A percentile compares a stretch with the other conserved stretches of the same genome.
These are phyloP conservation scores for Pteronotus mesoamericanus DNA, from an alignment of 2,797 vertebrate genomes.

Conservation along the genomic window DNA sequence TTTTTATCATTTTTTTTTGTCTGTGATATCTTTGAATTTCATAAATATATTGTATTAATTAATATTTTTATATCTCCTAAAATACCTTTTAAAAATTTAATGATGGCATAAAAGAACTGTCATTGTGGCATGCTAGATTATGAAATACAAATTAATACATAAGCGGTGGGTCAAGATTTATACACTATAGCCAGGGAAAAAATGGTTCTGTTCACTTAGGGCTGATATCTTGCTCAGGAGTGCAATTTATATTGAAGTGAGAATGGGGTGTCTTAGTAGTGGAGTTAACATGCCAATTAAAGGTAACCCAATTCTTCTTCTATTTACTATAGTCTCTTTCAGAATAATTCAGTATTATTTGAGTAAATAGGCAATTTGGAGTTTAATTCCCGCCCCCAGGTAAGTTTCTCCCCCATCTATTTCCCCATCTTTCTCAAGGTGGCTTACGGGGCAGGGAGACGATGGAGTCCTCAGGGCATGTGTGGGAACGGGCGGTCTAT, in stretches of 20 bases:
- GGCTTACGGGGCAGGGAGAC: not conserved
- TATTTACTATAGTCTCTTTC: not conserved
- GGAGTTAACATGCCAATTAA: not conserved
- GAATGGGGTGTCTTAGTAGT: not conserved
- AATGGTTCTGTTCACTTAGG: not conserved
- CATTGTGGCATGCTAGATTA: not conserved
- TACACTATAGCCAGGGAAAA: not conserved
- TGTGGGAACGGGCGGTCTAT: fast-evolving
- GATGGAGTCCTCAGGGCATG: fast-evolving
- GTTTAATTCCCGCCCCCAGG: not conserved
- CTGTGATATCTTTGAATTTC: not conserved
- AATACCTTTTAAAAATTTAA: not conserved
- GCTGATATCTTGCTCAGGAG: not conserved
- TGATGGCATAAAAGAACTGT: not conserved
- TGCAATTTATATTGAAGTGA: not conserved
- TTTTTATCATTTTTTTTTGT: not conserved
- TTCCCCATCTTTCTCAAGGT: not conserved
- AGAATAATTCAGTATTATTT: not conserved
- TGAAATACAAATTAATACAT: not conserved
- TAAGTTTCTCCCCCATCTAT: not conserved
- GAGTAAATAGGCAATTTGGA: not conserved
- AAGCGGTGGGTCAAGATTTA: not conserved
- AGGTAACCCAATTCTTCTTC: not conserved
- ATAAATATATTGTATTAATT: not conserved
- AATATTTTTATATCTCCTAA: not conserved